phyloP scores from a whole-genome alignment of 2,113 vertebrate genomes.

The Gopherus evgoodei region DNA sequence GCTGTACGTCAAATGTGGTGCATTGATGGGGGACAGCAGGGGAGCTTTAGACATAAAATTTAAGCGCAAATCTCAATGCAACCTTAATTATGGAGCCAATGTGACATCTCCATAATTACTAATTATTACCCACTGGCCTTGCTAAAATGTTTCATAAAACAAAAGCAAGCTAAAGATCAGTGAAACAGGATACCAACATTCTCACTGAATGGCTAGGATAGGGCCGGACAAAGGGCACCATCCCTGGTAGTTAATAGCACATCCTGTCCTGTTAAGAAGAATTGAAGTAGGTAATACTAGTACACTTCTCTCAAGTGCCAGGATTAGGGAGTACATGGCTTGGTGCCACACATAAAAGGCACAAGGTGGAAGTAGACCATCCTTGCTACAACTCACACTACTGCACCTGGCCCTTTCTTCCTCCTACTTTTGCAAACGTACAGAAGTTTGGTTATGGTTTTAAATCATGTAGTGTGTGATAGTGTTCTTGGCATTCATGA shows the following conservation, averaged over 20 bases:
- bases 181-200: conserved; percentile 28
- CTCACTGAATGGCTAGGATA: background rate
- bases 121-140: conserved; percentile 68
- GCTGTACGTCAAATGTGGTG: conserved; percentile 64
- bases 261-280: background rate
- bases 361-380: background rate
- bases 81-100: conserved; percentile 72
- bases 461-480: background rate
- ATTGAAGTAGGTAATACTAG: background rate
- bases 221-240: background rate
- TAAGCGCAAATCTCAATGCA: conserved; percentile 72
- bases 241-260: background rate
- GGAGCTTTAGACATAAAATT: conserved; percentile 72
- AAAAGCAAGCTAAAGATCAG: conserved; percentile 54
- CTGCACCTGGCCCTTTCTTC: background rate
- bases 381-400: background rate
- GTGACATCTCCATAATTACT: conserved; percentile 75
- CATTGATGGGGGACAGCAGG: conserved; percentile 70
- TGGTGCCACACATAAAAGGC: background rate
- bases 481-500: background rate
- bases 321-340: too few species aligned
- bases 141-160: conserved; percentile 65
- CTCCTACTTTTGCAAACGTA: background rate
- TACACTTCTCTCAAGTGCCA: background rate
- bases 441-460: background rate